Base-by-base conservation (phyloP, 2,888 invertebrate genomes). In the Dendrolimus houi region DNA sequence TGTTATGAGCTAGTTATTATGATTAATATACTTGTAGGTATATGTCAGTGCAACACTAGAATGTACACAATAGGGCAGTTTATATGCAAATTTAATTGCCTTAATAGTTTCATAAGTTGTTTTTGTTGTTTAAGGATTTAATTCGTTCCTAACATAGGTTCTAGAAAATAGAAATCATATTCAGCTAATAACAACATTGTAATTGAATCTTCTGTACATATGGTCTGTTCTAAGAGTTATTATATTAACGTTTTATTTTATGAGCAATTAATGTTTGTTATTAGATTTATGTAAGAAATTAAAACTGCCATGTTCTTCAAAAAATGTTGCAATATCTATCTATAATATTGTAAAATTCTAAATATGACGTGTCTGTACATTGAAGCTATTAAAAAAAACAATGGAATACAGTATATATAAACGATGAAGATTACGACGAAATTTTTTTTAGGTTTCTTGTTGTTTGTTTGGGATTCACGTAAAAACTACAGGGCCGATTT, bases 71-170 rank as follows among this genome's bases (percentile, higher is more conserved):
- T 77, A 61, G 69, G 61, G 62, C 63, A 66, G 64, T 70, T 71
- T 68, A 60, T 70, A 73, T 75, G 74, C 58, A 67, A 74, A 75
- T 77, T 62, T 60, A 54, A 68, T 68, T 66, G 63, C 62, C 61
- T 61, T 59, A 64, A 65, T 64, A 62, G 64, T 60, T 62, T 59
- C 56, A 58, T n/a, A 41, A 42, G 54, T 55, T 53, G 57, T 62
- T n/a, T n/a, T n/a, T n/a, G n/a, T n/a, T n/a, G n/a, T n/a, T n/a
- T n/a, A n/a, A 63, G 65, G 13, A 6, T 29, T 29, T 29, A 29
- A 29, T 29, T 29, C 29, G 29, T 29, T 41, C 42, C 58, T 61
- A 58, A 57, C 58, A 57, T 54, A 56, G 55, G 14, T 54, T 41
- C 2, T 52, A 29, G 29, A 29, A 29, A 29, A 29, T 29, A 29